Conservation (phyloP, 1,140 invertebrate genomes). For the Eurosta solidaginis region DNA sequence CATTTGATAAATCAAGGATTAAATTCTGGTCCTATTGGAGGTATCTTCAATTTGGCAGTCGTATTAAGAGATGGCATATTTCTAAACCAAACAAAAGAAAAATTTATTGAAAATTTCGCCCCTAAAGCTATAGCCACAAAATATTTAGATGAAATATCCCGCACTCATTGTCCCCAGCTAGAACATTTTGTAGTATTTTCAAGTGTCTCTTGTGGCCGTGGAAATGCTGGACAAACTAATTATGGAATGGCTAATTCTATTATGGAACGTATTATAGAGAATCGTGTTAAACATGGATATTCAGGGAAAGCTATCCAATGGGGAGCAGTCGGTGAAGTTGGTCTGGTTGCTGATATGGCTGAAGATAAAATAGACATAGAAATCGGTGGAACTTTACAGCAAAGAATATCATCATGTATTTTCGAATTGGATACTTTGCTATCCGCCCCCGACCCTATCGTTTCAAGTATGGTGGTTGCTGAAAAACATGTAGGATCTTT, state of each 20-base stretch:
- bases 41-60: conserved; percentile 83
- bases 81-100: conserved; percentile 67
- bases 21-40: conserved; percentile 71
- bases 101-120: conserved; percentile 63
- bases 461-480: conserved; percentile 79
- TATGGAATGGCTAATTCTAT: conserved; percentile 79
- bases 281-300: conserved; percentile 62
- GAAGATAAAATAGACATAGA: conserved; percentile 77
- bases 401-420: conserved; percentile 81
- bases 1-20: conserved; percentile 67
- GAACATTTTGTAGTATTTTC: conserved; percentile 81
- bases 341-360: conserved; percentile 79
- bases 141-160: conserved; percentile 66
- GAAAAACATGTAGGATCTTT: conserved; percentile 68
- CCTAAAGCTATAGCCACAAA: conserved; percentile 69
- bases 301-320: conserved; percentile 73
- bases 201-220: conserved; percentile 84
- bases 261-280: conserved; percentile 75
- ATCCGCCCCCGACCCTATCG: conserved; percentile 67
- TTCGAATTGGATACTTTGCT: conserved; percentile 72
- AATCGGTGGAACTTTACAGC: conserved; percentile 82
- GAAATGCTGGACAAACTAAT: conserved; percentile 87
- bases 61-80: conserved; percentile 68
- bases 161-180: conserved; percentile 64
- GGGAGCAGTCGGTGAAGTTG: conserved; percentile 74